These are phyloP conservation scores for Champsocephalus esox DNA, from an alignment of 2,797 vertebrate species.

Conservation along the genomic window DNA sequence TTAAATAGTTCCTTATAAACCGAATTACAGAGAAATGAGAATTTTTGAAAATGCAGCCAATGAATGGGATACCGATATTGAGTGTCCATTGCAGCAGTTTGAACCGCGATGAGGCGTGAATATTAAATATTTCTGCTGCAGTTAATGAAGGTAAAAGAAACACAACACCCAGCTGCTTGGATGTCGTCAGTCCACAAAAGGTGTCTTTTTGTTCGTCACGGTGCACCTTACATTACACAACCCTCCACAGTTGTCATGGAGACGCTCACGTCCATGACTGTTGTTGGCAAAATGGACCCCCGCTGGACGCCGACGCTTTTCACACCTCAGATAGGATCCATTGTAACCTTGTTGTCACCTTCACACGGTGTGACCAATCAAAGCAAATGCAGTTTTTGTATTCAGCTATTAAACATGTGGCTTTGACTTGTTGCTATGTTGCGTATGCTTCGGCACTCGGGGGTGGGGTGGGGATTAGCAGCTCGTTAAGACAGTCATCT, in stretches of 20 bases:
- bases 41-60: neutral
- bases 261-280: slow-evolving; percentile 60
- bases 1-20: neutral
- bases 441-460: neutral
- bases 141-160: neutral
- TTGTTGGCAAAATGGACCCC: slow-evolving; percentile 48
- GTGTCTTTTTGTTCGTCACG: slow-evolving; percentile 55
- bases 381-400: neutral
- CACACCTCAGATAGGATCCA: slow-evolving; percentile 25
- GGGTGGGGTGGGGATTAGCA: neutral
- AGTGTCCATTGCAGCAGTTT: neutral
- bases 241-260: slow-evolving; percentile 72
- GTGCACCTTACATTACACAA: slow-evolving; percentile 67
- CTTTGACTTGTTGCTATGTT: slow-evolving; percentile 62
- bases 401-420: slow-evolving; percentile 7
- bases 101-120: neutral
- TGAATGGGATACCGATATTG: neutral
- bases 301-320: slow-evolving; percentile 28
- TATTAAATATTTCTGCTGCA: neutral
- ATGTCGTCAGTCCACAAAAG: slow-evolving; percentile 50
- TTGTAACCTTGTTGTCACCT: slow-evolving; percentile 70
- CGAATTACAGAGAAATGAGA: neutral
- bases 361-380: slow-evolving; percentile 15
- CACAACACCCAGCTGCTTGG: neutral
- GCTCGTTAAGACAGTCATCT: slow-evolving; percentile 20